Conservation (phyloP, 2,113 vertebrate genomes). For the Pelecanoides urinatrix region DNA sequence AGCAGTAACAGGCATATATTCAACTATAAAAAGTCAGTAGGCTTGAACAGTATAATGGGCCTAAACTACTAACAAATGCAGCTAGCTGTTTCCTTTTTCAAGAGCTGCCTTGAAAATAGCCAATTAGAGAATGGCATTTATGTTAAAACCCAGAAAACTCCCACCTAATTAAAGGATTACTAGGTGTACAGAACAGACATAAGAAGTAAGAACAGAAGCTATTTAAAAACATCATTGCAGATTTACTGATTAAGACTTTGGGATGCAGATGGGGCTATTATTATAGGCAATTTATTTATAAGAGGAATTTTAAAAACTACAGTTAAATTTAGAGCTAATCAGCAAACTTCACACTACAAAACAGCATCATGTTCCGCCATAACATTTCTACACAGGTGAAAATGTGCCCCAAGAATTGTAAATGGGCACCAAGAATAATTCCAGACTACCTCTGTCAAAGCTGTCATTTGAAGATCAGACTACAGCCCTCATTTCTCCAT, state of each 20-base stretch:
- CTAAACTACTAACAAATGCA: not conserved
- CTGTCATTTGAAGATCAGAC: not conserved
- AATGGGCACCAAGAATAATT: not conserved
- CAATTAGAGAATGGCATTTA: not conserved
- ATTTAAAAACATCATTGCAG: not conserved
- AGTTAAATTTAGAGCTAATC: not conserved
- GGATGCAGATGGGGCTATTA: not conserved
- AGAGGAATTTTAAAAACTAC: not conserved
- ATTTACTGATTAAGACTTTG: not conserved
- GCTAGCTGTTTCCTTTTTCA: not conserved
- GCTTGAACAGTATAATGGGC: not conserved
- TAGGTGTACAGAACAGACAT: not conserved
- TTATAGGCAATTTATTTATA: not conserved
- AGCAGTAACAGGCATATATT: not conserved
- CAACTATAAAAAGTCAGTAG: not conserved
- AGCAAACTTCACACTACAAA: not conserved
- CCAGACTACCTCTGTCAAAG: not conserved
- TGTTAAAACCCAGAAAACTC: not conserved
- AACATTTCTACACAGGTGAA: not conserved
- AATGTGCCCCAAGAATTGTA: not conserved
- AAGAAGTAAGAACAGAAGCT: not conserved
- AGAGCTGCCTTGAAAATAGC: not conserved
- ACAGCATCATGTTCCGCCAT: not conserved
- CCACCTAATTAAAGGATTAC: not conserved
- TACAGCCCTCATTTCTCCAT: not conserved